These are phyloP conservation scores for Chesias legatella DNA, from an alignment of 2,888 invertebrate genomes.

Conservation along the genomic window DNA sequence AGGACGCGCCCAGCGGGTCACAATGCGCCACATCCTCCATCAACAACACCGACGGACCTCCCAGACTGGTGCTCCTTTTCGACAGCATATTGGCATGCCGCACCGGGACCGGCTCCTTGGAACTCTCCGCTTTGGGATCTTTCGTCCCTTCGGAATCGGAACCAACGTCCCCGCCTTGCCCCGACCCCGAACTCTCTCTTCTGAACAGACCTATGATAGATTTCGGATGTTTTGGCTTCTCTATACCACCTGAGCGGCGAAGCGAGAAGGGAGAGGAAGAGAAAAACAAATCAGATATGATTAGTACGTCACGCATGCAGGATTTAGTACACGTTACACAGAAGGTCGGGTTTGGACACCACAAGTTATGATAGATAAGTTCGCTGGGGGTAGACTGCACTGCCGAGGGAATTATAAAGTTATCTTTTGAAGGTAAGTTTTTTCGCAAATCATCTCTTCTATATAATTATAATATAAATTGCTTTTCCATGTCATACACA, in stretches of 20 bases:
- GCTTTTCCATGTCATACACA: too few relatives aligned
- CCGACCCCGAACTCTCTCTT: conserved; percentile 89
- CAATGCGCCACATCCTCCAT: conserved; percentile 82
- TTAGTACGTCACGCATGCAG: conserved; percentile 29
- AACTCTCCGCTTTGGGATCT: conserved; percentile 59
- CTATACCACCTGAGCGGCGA: conserved; percentile 86
- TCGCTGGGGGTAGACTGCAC: too few relatives aligned
- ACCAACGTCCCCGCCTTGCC: conserved; percentile 78
- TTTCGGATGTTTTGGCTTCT: conserved; percentile 90
- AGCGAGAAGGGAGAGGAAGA: conserved; percentile 44
- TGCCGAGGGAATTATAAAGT: too few relatives aligned
- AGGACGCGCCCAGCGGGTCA: conserved; percentile 83
- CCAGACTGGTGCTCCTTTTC: conserved; percentile 69
- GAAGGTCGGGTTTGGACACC: background rate
- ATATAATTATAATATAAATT: too few relatives aligned
- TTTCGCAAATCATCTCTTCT: too few relatives aligned
- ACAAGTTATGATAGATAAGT: too few relatives aligned
- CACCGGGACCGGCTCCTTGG: conserved; percentile 60
- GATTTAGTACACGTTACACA: conserved; percentile 29
- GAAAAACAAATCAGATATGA: conserved; percentile 51
- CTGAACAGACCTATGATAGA: conserved; percentile 94
- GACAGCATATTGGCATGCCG: conserved; percentile 58
- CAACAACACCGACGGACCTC: conserved; percentile 77
- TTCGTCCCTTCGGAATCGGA: conserved; percentile 80
- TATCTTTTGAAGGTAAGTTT: too few relatives aligned